Evolutionary conservation across 2,113 vertebrate species (phyloP).

Genomic region (Larimichthys crocea): DNA sequence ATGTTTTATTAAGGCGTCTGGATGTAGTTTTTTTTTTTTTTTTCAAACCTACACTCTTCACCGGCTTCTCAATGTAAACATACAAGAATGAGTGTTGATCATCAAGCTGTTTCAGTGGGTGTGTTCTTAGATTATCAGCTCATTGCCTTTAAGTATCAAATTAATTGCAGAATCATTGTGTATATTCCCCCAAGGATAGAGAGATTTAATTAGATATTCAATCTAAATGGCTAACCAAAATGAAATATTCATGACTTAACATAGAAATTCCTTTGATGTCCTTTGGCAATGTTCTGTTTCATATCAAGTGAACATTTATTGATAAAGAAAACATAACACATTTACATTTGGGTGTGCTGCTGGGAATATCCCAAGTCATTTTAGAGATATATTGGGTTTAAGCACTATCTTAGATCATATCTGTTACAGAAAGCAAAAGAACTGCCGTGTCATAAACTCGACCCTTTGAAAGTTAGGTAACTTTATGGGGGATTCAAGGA

Average conservation of each 20-base stretch:
- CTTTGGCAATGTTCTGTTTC: slow-evolving; percentile 48
- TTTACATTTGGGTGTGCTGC: slow-evolving; percentile 40
- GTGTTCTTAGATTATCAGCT: slow-evolving; percentile 53
- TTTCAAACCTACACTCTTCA: slow-evolving; percentile 28
- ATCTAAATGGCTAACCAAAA: slow-evolving; percentile 64
- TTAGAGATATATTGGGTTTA: slow-evolving; percentile 3
- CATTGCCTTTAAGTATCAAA: slow-evolving; percentile 72
- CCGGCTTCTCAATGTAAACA: slow-evolving; percentile 38
- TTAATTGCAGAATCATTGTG: slow-evolving; percentile 75
- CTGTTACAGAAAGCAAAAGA: slow-evolving; percentile 1
- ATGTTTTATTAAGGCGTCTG: slow-evolving; percentile 64
- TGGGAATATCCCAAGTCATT: slow-evolving; percentile 2
- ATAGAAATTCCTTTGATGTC: slow-evolving; percentile 60
- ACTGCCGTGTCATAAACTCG: not conserved
- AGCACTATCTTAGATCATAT: not conserved
- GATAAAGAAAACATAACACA: slow-evolving; percentile 63
- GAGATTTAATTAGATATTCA: slow-evolving; percentile 75
- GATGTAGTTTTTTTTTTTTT: slow-evolving; percentile 21
- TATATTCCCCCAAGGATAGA: slow-evolving; percentile 55
- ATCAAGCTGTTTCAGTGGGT: slow-evolving; percentile 41
- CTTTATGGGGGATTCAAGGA: not conserved
- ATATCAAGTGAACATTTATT: slow-evolving; percentile 57
- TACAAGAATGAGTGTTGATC: slow-evolving; percentile 46
- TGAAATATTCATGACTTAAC: slow-evolving; percentile 72
- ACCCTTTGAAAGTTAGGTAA: not conserved